Percentiles rank a stretch among this genome's conserved stretches.
These are phyloP conservation scores for Meghimatium bilineatum DNA, from an alignment of 2,888 invertebrate genomes.

Conservation along the genomic window DNA sequence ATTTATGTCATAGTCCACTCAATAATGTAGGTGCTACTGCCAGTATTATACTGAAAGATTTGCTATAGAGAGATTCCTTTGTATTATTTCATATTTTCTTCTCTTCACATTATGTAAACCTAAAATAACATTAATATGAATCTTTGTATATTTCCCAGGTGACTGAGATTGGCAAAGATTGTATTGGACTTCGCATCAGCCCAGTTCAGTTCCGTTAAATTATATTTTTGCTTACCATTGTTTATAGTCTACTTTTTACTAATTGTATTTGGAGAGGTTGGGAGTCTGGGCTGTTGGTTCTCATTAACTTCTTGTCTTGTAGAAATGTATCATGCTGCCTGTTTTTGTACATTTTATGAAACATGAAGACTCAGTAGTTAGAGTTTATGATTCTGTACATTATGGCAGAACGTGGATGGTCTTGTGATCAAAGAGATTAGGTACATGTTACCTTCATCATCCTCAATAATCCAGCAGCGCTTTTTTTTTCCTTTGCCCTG, in stretches of 20 bases:
- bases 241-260: background rate
- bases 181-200: constrained; percentile 91
- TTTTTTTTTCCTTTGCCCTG: no score
- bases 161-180: constrained; percentile 93
- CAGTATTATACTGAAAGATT: no score
- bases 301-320: background rate
- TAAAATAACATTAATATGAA: background rate
- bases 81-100: no score
- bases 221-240: background rate
- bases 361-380: background rate
- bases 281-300: background rate
- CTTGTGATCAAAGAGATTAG: no score
- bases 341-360: background rate
- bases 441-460: no score
- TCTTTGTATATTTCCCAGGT: constrained; percentile 60
- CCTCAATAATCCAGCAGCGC: no score
- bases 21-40: no score
- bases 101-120: no score
- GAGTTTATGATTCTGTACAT: no score
- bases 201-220: constrained; percentile 80
- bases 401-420: no score
- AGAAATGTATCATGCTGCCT: background rate
- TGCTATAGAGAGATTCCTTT: no score
- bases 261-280: background rate
- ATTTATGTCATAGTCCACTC: no score